Evolutionary conservation across 2,888 invertebrate species (phyloP).

Genomic region (Mongoloraphidia duomilia): DNA sequence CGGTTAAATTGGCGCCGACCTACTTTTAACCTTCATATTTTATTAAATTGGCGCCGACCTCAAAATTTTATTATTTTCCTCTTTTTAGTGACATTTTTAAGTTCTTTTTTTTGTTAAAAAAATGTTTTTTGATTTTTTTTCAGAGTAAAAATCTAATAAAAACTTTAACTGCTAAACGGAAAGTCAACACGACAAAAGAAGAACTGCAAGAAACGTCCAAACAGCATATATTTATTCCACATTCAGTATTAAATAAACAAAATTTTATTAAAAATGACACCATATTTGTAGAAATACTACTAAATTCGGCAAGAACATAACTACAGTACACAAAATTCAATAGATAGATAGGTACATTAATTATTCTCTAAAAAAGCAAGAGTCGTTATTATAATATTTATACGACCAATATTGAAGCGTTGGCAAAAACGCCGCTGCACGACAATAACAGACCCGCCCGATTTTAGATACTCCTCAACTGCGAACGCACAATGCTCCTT

Average conservation of each 20-base stretch:
- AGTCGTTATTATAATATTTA: neutral
- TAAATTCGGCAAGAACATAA: conserved; percentile 19
- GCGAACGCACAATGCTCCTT: too few species aligned
- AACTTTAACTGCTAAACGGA: conserved; percentile 39
- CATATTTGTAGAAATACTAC: conserved; percentile 42
- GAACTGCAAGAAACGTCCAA: conserved; percentile 31
- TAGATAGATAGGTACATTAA: neutral
- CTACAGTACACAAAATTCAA: neutral
- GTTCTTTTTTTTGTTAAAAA: neutral
- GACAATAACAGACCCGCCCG: too few species aligned
- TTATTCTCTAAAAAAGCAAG: too few species aligned
- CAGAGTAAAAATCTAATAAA: conserved; percentile 50
- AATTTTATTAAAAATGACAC: conserved; percentile 43
- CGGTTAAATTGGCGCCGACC: too few species aligned
- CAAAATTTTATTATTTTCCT: too few species aligned
- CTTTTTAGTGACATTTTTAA: neutral
- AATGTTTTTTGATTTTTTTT: conserved; percentile 10
- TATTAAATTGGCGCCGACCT: too few species aligned
- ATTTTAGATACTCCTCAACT: too few species aligned
- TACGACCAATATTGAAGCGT: neutral
- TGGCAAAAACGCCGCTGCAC: too few species aligned
- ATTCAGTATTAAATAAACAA: conserved; percentile 42
- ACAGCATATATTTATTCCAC: conserved; percentile 52
- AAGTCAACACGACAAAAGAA: conserved; percentile 29
- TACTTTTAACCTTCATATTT: too few species aligned